Conservation (phyloP, 2,113 vertebrate species). For the Ramphastos sulfuratus region DNA sequence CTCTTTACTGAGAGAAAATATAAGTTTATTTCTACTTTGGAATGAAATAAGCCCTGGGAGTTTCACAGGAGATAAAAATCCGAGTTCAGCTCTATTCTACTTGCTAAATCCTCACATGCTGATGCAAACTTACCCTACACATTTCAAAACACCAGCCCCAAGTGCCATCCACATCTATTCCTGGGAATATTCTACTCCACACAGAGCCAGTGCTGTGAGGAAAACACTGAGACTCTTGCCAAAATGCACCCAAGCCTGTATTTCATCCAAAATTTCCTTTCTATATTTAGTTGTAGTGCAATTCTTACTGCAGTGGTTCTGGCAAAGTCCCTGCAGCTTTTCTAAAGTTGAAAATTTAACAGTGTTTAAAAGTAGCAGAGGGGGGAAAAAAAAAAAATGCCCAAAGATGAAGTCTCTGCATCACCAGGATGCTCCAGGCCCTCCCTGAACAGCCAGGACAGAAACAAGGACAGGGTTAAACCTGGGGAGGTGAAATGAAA, state of each 20-base stretch:
- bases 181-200: slow-evolving; percentile 23
- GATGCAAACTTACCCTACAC: slow-evolving; percentile 10
- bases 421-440: background rate
- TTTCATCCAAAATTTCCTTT: slow-evolving; percentile 33
- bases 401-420: rapidly evolving
- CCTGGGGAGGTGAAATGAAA: background rate
- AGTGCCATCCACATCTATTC: slow-evolving; percentile 25
- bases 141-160: slow-evolving; percentile 13
- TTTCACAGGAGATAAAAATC: slow-evolving; percentile 15
- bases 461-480: background rate
- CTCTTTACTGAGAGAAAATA: background rate
- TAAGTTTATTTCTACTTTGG: background rate
- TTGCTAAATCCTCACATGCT: background rate
- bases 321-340: slow-evolving; percentile 22
- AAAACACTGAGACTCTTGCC: slow-evolving; percentile 13
- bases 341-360: background rate
- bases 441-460: background rate
- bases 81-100: background rate
- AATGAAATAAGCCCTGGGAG: slow-evolving; percentile 12
- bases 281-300: slow-evolving; percentile 40
- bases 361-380: background rate
- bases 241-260: slow-evolving; percentile 42
- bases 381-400: too few species aligned
- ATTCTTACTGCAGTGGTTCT: slow-evolving; percentile 36
- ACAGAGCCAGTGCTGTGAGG: slow-evolving; percentile 8